phyloP scores from a whole-genome alignment of 2,113 vertebrate genomes.

The Xenotilapia flavipinnis region DNA sequence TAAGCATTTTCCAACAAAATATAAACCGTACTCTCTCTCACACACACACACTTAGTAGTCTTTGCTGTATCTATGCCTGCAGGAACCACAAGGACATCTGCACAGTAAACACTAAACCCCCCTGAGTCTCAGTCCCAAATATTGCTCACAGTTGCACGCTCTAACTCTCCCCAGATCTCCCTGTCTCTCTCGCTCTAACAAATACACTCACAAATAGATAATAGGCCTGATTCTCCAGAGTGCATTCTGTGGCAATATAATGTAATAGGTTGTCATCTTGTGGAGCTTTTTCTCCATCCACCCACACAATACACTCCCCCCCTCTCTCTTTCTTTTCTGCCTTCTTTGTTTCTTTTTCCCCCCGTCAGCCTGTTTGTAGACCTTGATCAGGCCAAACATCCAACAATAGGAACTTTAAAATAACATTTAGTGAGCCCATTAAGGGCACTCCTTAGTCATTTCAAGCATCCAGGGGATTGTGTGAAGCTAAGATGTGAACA shows the following conservation, averaged over 20 bases:
- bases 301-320: not conserved
- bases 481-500: not conserved
- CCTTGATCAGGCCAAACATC: not conserved
- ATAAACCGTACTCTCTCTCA: not conserved
- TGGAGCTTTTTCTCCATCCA: not conserved
- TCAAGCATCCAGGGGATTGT: not conserved
- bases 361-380: not conserved
- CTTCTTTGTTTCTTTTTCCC: not conserved
- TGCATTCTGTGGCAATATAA: slow-evolving; percentile 35
- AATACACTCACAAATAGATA: slow-evolving; percentile 1
- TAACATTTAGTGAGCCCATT: not conserved
- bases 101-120: slow-evolving; percentile 49
- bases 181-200: not conserved
- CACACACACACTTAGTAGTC: not conserved
- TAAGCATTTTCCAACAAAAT: slow-evolving; percentile 12
- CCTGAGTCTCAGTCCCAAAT: slow-evolving; percentile 28
- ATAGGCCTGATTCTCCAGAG: slow-evolving; percentile 27
- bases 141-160: slow-evolving; percentile 37
- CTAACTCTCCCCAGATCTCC: not conserved
- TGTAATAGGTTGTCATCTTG: slow-evolving; percentile 27
- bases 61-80: slow-evolving; percentile 27
- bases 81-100: slow-evolving; percentile 48
- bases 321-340: not conserved
- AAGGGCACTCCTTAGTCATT: not conserved
- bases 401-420: not conserved